Base-by-base conservation (phyloP, 64 coral and sea anemone species). In the Catalaphyllia jardinei region DNA sequence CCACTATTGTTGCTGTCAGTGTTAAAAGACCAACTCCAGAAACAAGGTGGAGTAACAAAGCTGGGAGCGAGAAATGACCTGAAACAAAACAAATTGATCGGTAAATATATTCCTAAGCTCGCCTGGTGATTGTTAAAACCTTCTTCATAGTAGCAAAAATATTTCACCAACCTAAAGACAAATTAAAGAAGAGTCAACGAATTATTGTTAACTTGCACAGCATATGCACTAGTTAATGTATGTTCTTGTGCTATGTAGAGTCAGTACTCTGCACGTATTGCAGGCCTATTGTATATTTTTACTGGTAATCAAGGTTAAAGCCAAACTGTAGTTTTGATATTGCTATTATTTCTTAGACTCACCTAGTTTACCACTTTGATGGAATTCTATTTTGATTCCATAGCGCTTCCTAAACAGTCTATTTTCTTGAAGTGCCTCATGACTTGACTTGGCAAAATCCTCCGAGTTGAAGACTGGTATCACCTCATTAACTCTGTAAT, bases 351-450 rank as follows among this genome's bases (percentile, higher is more conserved):
- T 33, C 14, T 73, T 49, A 31, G 2, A 15, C 71, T 74, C 55
- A 98, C 96, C 96, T 90, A 98, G 67, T 78, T 33, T 92, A 55
- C 96, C 96, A 80, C 55, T 79, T 92, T 98, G 96, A 61, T 92
- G 90, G 75, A 98, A 98, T 52, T 98, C 96, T 78, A 98, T 92
- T 89, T 98, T 98, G 64, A 98, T 92, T 20, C 96, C 96, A 64
- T 98, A 98, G 42, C 96, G 92, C 60, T 98, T 98, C 20, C 96
- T 54, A 42, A 94, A 84, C 46, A 98, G 79, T 29, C 96, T 52
- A 50, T 78, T 61, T 79, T 94, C 87, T 59, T 24, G 71, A 61
- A 50, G 62, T 54, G 28, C 38, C 7, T 17, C 20, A 35, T 71
- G 10, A 46, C 33, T 46, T 9, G 31, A 49, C 27, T 71, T 27